Evolutionary conservation across 1,140 invertebrate species (phyloP), one percentile per base, ranked within the genome.

Genomic region (Armadillidium nasatum): DNA sequence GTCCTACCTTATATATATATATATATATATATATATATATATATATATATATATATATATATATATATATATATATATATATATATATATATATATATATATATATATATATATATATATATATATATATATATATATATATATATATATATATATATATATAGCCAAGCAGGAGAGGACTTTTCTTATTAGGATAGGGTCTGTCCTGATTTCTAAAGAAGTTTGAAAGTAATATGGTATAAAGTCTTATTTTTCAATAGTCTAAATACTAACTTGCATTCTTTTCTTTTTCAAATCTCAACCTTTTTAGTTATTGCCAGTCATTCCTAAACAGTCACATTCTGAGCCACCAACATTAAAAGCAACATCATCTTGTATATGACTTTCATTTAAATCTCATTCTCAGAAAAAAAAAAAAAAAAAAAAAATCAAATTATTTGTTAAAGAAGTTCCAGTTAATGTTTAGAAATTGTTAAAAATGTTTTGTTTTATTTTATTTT

Each of bases 81-180:
- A 67, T 15, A 67, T 15, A 67, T 15, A 67, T 15, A 67, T 15
- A 67, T 15, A 67, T 15, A 67, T 15, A 67, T 15, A 67, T 15
- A 67, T 67, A 67, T 67, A 67, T 67, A 67, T 67, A 67, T 67
- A 67, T 67, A 67, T 67, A 67, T n/a, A 68, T 68, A 68, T 68
- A 11, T 68, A 68, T 68, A 68, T 68, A 11, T 68, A n/a, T n/a
- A 68, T 67, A 67, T 67, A 67, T 67, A 67, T 15, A 67, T 67
- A 67, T 15, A 67, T 67, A 67, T 67, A 67, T 67, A 33, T 33
- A 33, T 33, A 33, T 33, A 33, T 33, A 33, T 33, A 33, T 33
- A 33, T 33, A 33, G 1, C 33, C 33, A 1, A 1, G 33, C 33
- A 33, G 33, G 33, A 6, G 33, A 33, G 33, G 33, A 33, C 6